These are phyloP conservation scores for Oncorhynchus clarkii DNA, from an alignment of 2,113 vertebrate genomes.

Conservation along the genomic window DNA sequence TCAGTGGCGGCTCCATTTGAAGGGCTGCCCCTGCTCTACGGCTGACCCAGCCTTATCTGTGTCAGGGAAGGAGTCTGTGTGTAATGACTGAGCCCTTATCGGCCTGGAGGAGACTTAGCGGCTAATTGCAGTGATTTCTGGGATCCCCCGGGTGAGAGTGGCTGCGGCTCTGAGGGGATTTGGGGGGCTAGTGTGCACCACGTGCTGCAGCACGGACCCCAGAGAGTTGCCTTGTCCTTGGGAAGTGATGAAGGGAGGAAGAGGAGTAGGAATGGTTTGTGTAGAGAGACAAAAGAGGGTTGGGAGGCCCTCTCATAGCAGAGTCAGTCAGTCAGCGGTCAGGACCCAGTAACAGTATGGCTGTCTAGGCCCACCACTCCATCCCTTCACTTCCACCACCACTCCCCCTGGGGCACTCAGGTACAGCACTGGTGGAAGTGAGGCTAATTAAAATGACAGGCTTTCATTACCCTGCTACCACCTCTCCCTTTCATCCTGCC, in stretches of 20 bases:
- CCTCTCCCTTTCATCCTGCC: too few relatives aligned
- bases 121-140: slow-evolving; percentile 78
- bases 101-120: slow-evolving; percentile 74
- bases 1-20: slow-evolving; percentile 45
- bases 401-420: slow-evolving; percentile 1
- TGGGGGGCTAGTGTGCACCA: slow-evolving; percentile 50
- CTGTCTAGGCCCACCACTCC: slow-evolving; percentile 5
- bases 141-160: slow-evolving; percentile 63
- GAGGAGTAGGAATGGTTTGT: slow-evolving; percentile 25
- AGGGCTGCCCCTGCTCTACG: slow-evolving; percentile 55
- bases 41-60: slow-evolving; percentile 68
- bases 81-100: slow-evolving; percentile 79
- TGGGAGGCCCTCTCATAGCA: neutral
- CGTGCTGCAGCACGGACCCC: slow-evolving; percentile 49
- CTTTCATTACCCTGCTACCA: neutral
- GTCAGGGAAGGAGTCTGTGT: slow-evolving; percentile 71
- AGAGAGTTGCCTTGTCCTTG: slow-evolving; percentile 68
- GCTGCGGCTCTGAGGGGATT: slow-evolving; percentile 61
- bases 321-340: slow-evolving; percentile 42
- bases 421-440: neutral
- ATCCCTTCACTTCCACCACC: slow-evolving; percentile 2
- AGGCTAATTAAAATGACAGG: neutral
- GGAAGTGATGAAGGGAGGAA: slow-evolving; percentile 60
- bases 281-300: neutral
- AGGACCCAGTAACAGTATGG: neutral